Conservation (phyloP, 2,797 vertebrate species). For the Eulemur coronatus region DNA sequence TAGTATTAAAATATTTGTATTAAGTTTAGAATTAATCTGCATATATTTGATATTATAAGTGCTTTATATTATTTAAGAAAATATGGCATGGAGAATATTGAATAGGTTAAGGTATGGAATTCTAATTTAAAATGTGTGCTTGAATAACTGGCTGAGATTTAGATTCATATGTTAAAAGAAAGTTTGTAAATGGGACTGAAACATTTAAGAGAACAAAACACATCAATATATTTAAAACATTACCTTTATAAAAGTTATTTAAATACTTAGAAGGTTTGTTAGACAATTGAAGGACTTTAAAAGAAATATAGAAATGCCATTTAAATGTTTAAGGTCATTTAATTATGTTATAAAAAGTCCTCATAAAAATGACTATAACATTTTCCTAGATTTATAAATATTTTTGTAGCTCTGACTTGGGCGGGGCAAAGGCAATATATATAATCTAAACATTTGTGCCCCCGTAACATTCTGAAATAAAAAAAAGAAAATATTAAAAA, state of each 20-base stretch:
- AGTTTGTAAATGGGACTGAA: not conserved
- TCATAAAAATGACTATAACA: not conserved
- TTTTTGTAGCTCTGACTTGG: not conserved
- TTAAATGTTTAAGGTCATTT: not conserved
- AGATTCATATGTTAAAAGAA: not conserved
- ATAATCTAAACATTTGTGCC: too few species aligned
- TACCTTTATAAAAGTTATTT: not conserved
- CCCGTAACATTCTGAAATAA: too few species aligned
- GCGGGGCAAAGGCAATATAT: too few species aligned
- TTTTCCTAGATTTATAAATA: not conserved
- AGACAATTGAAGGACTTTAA: not conserved
- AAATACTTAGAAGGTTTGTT: not conserved
- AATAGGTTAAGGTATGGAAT: conserved; percentile 2
- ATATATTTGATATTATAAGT: not conserved
- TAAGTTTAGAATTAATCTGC: conserved; percentile 12
- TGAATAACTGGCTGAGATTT: conserved; percentile 8
- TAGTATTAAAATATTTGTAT: not conserved
- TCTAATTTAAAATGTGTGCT: conserved; percentile 41
- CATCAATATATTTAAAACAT: not conserved
- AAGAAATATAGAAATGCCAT: not conserved
- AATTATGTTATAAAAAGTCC: not conserved
- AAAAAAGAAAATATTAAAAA: not conserved
- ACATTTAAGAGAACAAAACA: conserved; percentile 9
- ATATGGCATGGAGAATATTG: not conserved
- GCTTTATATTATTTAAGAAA: conserved; percentile 20